Conservation (phyloP, 2,113 vertebrate genomes). For the Thunnus maccoyii region DNA sequence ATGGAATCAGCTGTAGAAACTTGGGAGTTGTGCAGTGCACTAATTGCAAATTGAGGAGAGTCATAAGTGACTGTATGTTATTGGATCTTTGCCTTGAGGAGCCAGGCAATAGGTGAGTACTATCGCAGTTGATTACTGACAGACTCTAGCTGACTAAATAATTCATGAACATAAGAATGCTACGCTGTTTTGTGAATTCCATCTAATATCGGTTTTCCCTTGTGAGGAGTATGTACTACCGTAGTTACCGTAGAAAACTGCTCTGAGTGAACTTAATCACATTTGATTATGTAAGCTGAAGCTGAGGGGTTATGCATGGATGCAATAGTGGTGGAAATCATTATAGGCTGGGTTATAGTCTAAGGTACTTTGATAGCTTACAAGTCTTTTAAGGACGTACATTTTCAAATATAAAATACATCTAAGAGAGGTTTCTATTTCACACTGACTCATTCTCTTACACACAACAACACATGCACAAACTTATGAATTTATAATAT, state of each 20-base stretch:
- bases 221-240: neutral
- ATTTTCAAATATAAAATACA: too few relatives aligned
- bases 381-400: too few relatives aligned
- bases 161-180: conserved; percentile 30
- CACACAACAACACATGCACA: too few relatives aligned
- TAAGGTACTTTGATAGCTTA: neutral
- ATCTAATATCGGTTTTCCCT: conserved; percentile 10
- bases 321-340: neutral
- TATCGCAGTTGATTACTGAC: neutral
- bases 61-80: conserved; percentile 31
- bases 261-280: neutral
- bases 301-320: neutral
- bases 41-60: conserved; percentile 49
- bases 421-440: too few relatives aligned
- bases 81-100: conserved; percentile 38
- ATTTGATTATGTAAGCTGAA: conserved; percentile 8
- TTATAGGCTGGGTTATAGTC: neutral
- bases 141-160: conserved; percentile 10
- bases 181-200: conserved; percentile 35
- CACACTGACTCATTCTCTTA: too few relatives aligned
- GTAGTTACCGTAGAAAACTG: neutral
- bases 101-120: neutral
- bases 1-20: conserved; percentile 55
- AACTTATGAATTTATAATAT: too few relatives aligned
- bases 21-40: conserved; percentile 33